Percentiles rank a stretch among this genome's conserved stretches.
phyloP scores from a whole-genome alignment of 2,888 invertebrate species.

The Mamestra brassicae region DNA sequence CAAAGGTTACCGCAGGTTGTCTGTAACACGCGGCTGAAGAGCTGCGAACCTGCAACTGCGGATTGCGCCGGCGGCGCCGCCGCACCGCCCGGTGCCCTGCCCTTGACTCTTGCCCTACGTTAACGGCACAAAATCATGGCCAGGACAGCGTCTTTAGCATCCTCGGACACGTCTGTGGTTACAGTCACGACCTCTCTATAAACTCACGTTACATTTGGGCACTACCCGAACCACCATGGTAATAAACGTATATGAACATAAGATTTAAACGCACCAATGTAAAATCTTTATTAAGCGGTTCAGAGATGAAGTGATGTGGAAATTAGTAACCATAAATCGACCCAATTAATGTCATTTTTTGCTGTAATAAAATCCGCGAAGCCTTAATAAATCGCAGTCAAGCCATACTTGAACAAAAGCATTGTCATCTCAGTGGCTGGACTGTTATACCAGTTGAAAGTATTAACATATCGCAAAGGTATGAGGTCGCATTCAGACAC shows the following conservation, averaged over 20 bases:
- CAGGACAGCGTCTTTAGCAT: conserved; percentile 62
- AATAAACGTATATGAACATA: conserved; percentile 31
- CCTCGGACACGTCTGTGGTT: conserved; percentile 32
- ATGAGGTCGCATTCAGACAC: conserved; percentile 41
- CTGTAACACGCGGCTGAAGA: conserved; percentile 46
- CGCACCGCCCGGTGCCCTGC: conserved; percentile 60
- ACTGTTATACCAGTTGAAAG: conserved; percentile 54
- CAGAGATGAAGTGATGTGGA: conserved; percentile 59
- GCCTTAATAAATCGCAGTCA: conserved; percentile 70
- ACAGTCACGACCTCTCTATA: conserved; percentile 33
- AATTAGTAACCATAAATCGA: conserved; percentile 63
- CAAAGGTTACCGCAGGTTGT: conserved; percentile 58
- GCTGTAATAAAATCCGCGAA: conserved; percentile 73
- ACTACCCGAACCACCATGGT: conserved; percentile 34
- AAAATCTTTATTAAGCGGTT: conserved; percentile 42
- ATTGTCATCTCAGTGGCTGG: conserved; percentile 53
- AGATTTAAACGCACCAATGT: conserved; percentile 26
- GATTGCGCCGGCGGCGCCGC: background rate
- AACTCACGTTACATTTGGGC: conserved; percentile 27
- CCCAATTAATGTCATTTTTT: conserved; percentile 61
- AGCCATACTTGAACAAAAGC: conserved; percentile 64
- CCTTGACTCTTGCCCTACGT: conserved; percentile 78
- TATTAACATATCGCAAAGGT: conserved; percentile 53
- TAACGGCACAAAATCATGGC: conserved; percentile 69
- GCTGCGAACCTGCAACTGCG: conserved; percentile 20